These are phyloP conservation scores for Eidolon helvum DNA, from an alignment of 2,113 vertebrate species.

Conservation along the genomic window DNA sequence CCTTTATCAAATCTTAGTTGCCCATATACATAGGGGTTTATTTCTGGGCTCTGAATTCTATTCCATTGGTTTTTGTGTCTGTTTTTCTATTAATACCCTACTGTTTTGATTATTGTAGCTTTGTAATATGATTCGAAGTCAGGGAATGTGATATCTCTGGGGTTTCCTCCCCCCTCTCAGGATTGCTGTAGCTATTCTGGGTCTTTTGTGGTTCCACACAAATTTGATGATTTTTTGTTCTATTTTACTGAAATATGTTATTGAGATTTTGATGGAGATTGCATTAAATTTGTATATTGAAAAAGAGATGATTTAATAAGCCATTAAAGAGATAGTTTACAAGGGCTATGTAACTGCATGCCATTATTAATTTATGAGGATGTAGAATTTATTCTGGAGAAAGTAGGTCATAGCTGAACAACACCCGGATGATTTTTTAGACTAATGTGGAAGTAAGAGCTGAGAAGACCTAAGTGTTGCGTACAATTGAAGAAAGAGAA, in stretches of 20 bases:
- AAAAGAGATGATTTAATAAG: slow-evolving; percentile 35
- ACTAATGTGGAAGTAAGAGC: neutral
- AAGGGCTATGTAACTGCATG: neutral
- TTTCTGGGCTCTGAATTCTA: neutral
- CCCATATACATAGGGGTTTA: neutral
- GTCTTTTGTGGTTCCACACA: neutral
- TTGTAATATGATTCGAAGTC: neutral
- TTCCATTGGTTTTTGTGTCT: neutral
- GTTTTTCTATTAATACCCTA: neutral
- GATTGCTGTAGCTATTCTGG: neutral
- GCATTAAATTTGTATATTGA: neutral
- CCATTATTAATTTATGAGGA: neutral
- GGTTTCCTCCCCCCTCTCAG: neutral
- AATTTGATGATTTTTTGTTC: neutral
- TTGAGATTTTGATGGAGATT: neutral
- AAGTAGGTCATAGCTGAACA: neutral
- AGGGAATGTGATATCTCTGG: neutral
- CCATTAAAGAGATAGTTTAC: slow-evolving; percentile 41
- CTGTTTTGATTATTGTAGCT: neutral
- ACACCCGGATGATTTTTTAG: neutral
- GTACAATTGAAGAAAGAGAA: neutral
- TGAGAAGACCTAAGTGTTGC: neutral
- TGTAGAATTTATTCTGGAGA: neutral
- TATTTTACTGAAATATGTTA: neutral
- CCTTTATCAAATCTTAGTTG: neutral